These are phyloP conservation scores for Mellivora capensis DNA, from an alignment of 2,113 vertebrate genomes.

Conservation along the genomic window DNA sequence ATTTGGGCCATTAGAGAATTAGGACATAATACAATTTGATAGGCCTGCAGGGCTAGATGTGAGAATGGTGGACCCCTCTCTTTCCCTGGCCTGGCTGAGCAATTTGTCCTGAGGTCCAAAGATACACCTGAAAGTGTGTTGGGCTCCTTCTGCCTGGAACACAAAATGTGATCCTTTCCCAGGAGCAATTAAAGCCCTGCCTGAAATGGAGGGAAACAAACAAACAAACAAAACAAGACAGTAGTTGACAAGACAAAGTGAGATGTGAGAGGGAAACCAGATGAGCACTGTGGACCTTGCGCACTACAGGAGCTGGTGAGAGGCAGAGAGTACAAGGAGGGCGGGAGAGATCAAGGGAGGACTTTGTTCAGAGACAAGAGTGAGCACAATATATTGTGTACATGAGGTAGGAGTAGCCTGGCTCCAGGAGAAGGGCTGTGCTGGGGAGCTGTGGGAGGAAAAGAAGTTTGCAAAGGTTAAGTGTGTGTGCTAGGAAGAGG, in stretches of 20 bases:
- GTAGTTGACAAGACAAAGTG: conserved; percentile 14
- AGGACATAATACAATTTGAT: background rate
- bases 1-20: background rate
- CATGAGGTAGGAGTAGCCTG: background rate
- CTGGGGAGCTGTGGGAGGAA: background rate
- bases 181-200: background rate
- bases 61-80: background rate
- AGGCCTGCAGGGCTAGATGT: background rate
- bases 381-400: background rate
- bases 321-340: background rate
- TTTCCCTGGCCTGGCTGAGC: background rate
- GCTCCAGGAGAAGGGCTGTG: background rate
- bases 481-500: background rate
- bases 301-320: background rate
- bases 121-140: background rate
- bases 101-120: conserved; percentile 17
- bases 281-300: background rate
- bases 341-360: background rate
- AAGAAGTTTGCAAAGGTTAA: background rate
- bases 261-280: background rate
- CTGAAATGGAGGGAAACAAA: background rate
- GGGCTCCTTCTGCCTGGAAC: background rate
- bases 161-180: conserved; percentile 1
- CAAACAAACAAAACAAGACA: background rate
- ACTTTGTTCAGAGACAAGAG: background rate